Conservation (phyloP, 2,797 vertebrate species). For the Eulemur albifrons region DNA sequence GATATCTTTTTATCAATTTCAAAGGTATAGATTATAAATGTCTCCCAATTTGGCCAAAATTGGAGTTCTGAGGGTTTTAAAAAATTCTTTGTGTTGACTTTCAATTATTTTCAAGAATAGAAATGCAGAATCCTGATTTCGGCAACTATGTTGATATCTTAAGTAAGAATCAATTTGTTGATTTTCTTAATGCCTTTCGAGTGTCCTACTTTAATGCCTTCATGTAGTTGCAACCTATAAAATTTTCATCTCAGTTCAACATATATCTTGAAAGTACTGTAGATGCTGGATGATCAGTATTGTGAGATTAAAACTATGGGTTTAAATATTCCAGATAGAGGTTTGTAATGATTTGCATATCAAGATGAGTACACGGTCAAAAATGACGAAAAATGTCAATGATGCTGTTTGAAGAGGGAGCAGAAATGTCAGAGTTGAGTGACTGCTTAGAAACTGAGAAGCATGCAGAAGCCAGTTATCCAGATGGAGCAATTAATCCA, state of each 20-base stretch:
- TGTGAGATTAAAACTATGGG: neutral
- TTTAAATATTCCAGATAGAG: neutral
- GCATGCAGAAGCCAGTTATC: neutral
- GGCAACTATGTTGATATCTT: neutral
- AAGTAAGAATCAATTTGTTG: neutral
- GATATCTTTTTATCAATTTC: neutral
- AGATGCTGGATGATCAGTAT: neutral
- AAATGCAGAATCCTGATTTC: neutral
- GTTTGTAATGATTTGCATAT: neutral
- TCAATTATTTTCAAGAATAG: conserved; percentile 12
- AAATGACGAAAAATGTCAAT: neutral
- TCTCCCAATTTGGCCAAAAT: neutral
- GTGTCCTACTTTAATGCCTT: neutral
- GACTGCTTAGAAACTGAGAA: neutral
- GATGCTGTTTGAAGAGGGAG: neutral
- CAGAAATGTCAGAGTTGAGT: neutral
- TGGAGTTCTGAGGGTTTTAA: neutral
- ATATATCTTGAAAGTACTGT: neutral
- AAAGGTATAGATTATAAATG: neutral
- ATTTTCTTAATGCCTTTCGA: neutral
- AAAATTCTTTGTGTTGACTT: neutral
- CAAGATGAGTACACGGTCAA: neutral
- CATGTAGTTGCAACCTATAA: neutral
- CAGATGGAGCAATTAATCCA: neutral
- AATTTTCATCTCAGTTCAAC: neutral